Conservation (phyloP, 2,797 vertebrate genomes). For the Hoplostethus atlanticus region DNA sequence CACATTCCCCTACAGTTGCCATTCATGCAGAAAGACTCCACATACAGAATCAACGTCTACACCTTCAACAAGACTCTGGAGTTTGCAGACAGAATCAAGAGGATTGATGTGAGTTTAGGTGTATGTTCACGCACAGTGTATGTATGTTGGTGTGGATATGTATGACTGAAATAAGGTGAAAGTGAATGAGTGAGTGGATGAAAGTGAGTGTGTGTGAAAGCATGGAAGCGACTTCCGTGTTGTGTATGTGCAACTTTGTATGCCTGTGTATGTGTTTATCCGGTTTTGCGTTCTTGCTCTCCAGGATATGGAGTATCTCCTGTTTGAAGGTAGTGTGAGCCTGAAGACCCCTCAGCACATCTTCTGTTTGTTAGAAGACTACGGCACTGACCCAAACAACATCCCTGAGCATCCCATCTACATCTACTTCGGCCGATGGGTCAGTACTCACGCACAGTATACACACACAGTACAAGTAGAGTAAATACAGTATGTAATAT, state of each 20-base stretch:
- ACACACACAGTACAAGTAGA: too few species aligned
- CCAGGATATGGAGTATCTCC: constrained; percentile 93
- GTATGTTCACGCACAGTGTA: neutral
- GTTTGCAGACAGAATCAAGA: constrained; percentile 91
- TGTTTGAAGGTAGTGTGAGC: constrained; percentile 93
- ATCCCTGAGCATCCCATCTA: constrained; percentile 91
- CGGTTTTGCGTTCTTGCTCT: constrained; percentile 1
- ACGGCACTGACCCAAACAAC: constrained; percentile 93
- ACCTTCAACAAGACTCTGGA: constrained; percentile 96
- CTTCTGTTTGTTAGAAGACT: constrained; percentile 96
- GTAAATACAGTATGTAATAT: too few species aligned
- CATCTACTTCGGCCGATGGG: constrained; percentile 98
- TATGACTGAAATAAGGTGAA: too few species aligned
- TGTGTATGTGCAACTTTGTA: neutral
- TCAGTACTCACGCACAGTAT: constrained; percentile 75
- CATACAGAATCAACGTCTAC: constrained; percentile 95
- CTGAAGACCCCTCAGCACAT: constrained; percentile 92
- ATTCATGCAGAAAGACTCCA: constrained; percentile 89
- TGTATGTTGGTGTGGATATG: neutral
- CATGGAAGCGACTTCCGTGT: neutral
- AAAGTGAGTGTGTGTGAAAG: neutral
- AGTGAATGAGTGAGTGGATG: neutral
- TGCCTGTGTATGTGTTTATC: neutral
- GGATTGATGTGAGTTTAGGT: constrained; percentile 92
- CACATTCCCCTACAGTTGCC: constrained; percentile 83